A percentile compares a stretch with the other conserved stretches of the same genome.
phyloP scores from a whole-genome alignment of 2,797 vertebrate genomes.

The Parauchenoglanis punctatus region DNA sequence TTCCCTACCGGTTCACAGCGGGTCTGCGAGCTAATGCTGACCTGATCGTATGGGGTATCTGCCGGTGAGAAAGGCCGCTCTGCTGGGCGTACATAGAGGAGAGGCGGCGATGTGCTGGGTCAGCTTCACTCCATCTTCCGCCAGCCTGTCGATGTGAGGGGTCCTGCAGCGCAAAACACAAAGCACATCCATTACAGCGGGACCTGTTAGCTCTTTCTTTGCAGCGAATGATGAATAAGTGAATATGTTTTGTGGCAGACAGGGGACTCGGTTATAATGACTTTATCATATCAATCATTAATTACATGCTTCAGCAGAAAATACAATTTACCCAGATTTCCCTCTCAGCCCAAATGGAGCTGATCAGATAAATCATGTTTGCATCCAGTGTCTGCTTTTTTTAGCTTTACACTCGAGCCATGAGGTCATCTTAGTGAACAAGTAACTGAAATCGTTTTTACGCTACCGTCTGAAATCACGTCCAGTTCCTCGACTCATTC shows the following conservation, averaged over 20 bases:
- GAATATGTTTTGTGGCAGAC: not conserved
- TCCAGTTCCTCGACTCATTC: not conserved
- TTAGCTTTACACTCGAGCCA: not conserved
- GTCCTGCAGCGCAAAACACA: conserved; percentile 68
- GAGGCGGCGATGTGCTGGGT: conserved; percentile 89
- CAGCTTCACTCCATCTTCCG: conserved; percentile 85
- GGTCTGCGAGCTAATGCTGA: conserved; percentile 48
- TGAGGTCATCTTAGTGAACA: not conserved
- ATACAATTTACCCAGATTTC: conserved; percentile 9
- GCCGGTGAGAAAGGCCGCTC: conserved; percentile 89
- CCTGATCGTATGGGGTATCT: conserved; percentile 90
- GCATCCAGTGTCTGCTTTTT: no score
- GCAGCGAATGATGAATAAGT: conserved; percentile 2
- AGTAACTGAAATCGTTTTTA: no score
- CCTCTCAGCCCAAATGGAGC: not conserved
- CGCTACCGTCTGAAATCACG: not conserved
- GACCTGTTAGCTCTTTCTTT: not conserved
- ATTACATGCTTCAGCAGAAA: conserved; percentile 25
- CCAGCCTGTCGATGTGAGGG: conserved; percentile 78
- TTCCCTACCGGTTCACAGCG: not conserved
- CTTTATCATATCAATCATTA: conserved; percentile 25
- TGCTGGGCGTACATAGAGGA: conserved; percentile 89
- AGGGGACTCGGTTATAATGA: conserved; percentile 6
- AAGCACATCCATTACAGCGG: conserved; percentile 29
- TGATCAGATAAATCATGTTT: not conserved